Evolutionary conservation across 2,797 vertebrate genomes (phyloP).

Genomic region (Megaceryle alcyon): DNA sequence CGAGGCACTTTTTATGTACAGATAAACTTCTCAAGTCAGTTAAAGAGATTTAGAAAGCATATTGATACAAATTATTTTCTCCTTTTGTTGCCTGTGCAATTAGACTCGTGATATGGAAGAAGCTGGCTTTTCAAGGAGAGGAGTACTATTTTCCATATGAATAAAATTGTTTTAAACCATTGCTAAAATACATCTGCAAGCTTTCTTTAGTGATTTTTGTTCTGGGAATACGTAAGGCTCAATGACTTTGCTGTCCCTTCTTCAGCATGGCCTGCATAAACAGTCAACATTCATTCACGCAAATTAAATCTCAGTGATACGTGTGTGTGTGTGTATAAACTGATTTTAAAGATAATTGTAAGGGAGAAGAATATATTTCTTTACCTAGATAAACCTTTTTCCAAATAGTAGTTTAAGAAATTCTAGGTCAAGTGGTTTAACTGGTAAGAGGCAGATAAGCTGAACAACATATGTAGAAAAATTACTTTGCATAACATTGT

Average conservation of each 20-base stretch:
- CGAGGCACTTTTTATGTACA: not conserved
- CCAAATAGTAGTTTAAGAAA: not conserved
- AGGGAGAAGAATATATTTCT: not conserved
- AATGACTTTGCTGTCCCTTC: not conserved
- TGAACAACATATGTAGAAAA: not conserved
- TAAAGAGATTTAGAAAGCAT: slow-evolving; percentile 9
- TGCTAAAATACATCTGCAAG: slow-evolving; percentile 1
- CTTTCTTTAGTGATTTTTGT: not conserved
- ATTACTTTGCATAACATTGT: not conserved
- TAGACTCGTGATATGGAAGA: not conserved
- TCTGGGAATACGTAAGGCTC: not conserved
- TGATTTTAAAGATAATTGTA: not conserved
- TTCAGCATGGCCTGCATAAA: not conserved
- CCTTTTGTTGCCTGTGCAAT: not conserved
- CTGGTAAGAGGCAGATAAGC: not conserved
- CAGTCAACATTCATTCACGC: not conserved
- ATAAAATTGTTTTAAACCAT: not conserved
- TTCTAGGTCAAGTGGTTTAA: not conserved
- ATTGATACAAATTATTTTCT: not conserved
- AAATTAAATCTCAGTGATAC: not conserved
- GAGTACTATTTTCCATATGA: not conserved
- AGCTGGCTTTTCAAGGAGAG: not conserved
- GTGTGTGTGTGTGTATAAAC: not conserved
- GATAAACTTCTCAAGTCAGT: slow-evolving; percentile 28
- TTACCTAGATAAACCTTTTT: not conserved